Evolutionary conservation across 2,113 vertebrate species (phyloP).

Genomic region (Falco punctatus): DNA sequence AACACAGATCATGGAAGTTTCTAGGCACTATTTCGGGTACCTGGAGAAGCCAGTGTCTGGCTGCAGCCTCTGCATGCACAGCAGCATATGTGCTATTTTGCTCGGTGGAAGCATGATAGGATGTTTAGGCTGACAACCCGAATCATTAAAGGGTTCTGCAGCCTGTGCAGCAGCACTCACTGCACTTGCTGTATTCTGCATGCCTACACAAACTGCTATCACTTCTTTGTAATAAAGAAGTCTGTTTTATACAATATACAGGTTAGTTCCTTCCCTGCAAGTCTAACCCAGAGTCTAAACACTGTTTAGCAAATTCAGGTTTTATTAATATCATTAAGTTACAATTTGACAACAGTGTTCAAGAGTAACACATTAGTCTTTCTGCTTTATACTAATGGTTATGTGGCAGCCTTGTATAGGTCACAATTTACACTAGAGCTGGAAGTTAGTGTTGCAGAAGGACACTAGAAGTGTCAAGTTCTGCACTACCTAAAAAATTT

Average conservation of each 20-base stretch:
- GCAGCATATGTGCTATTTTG: accelerated
- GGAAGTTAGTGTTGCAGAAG: neutral
- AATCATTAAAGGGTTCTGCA: neutral
- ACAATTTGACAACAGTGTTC: no score
- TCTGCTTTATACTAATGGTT: neutral
- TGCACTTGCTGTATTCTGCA: accelerated
- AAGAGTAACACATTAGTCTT: neutral
- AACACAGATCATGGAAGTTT: neutral
- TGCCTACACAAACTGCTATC: neutral
- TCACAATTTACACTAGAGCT: neutral
- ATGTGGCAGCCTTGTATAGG: neutral
- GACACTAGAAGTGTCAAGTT: neutral
- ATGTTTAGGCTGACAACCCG: neutral
- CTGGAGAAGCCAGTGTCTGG: neutral
- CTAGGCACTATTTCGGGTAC: neutral
- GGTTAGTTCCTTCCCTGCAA: neutral
- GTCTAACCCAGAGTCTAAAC: neutral
- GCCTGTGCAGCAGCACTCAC: neutral
- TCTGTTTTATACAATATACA: neutral
- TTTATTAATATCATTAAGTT: neutral
- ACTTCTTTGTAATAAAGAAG: accelerated
- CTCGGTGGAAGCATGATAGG: accelerated
- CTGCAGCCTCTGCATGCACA: neutral
- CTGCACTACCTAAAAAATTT: neutral
- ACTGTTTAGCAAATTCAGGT: neutral